Evolutionary conservation across 2,888 invertebrate species (phyloP).

Genomic region (Schizotus pectinicornis): DNA sequence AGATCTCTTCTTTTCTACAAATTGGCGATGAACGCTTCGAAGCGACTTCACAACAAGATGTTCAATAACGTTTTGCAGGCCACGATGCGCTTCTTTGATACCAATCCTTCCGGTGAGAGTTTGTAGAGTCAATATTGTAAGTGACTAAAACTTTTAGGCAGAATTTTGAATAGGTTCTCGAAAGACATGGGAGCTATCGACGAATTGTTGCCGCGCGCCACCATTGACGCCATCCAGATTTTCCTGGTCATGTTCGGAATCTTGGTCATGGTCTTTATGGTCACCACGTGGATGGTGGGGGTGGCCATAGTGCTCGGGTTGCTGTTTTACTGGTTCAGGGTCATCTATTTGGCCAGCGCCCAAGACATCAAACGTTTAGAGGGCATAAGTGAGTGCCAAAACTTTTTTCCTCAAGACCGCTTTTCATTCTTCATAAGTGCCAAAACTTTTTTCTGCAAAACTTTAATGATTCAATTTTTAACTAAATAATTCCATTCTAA

Average conservation of each 20-base stretch:
- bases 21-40: conserved; percentile 77
- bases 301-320: conserved; percentile 68
- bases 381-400: conserved; percentile 57
- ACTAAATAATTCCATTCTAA: too few relatives aligned
- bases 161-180: conserved; percentile 83
- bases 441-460: too few relatives aligned
- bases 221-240: conserved; percentile 69
- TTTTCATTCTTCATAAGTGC: too few relatives aligned
- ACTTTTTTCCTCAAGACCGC: neutral
- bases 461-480: too few relatives aligned
- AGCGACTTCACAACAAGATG: conserved; percentile 78
- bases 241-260: conserved; percentile 76
- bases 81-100: conserved; percentile 83
- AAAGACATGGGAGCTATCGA: conserved; percentile 84
- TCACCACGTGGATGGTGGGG: conserved; percentile 72
- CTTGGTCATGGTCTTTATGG: conserved; percentile 72
- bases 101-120: conserved; percentile 73
- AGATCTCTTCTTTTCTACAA: conserved; percentile 76
- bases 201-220: conserved; percentile 71
- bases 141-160: conserved; percentile 14
- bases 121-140: too few relatives aligned
- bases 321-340: conserved; percentile 69
- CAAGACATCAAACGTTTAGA: conserved; percentile 74
- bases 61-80: conserved; percentile 76
- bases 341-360: conserved; percentile 73